Conservation (phyloP, 2,797 vertebrate genomes). For the Ptychadena robeensis region DNA sequence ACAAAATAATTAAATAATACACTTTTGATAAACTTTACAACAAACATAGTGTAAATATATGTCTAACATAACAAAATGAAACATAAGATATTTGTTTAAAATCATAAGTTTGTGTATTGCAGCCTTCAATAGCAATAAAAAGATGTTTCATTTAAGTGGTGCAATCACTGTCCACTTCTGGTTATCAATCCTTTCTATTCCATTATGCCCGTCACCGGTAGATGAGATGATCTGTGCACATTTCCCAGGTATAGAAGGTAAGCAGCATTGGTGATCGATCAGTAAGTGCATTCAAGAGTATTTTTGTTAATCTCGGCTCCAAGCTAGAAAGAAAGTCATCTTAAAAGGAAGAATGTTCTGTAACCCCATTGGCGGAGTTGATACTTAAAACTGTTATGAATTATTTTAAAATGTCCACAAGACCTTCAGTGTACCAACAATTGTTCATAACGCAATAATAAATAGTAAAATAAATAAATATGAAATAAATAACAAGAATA, state of each 20-base stretch:
- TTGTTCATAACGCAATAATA: constrained; percentile 19
- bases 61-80: constrained; percentile 46
- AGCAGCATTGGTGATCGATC: constrained; percentile 22
- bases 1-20: constrained; percentile 27
- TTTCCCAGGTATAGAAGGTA: not conserved
- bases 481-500: constrained; percentile 29
- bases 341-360: constrained; percentile 26
- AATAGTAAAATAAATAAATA: constrained; percentile 21
- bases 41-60: constrained; percentile 29
- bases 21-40: constrained; percentile 52
- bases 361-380: not conserved
- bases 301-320: constrained; percentile 49
- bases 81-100: constrained; percentile 31
- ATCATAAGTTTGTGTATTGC: constrained; percentile 4
- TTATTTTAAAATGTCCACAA: constrained; percentile 18
- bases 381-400: not conserved
- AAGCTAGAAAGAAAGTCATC: not conserved
- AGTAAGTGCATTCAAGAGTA: not conserved
- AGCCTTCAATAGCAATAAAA: constrained; percentile 6
- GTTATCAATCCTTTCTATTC: not conserved
- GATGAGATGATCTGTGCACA: constrained; percentile 14
- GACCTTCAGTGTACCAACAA: not conserved
- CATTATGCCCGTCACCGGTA: not conserved
- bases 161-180: not conserved
- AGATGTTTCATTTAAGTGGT: not conserved